Evolutionary conservation across 1,140 invertebrate genomes (phyloP), one percentile per base, ranked within the genome.

Genomic region (Probaryconus sp.): DNA sequence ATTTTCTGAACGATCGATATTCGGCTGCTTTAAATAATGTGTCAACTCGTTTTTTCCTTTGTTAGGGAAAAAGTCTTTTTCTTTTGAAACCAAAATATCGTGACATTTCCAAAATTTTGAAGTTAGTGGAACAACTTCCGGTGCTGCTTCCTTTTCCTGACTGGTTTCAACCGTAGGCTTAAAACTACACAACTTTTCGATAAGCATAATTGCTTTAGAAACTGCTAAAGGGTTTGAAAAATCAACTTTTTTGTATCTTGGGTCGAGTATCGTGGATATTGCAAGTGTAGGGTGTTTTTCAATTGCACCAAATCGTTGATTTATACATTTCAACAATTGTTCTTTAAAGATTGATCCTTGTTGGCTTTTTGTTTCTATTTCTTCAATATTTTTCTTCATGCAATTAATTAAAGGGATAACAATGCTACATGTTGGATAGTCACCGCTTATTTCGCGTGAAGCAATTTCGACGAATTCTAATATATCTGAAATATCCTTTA

Each of bases 1-100:
- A 63, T 87, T 79, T 48, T 83, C 80, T 26, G 78, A 72, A 0
- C 80, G 40, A 70, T 65, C 67, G 24, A 77, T 55, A 30, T 82
- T 76, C 43, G 67, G 72, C 21, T 61, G 21, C 2, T 14, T 31
- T n/a, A 74, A 18, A 58, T 63, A 63, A 5, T 47, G n/a, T n/a
- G n/a, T n/a, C n/a, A n/a, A n/a, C n/a, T n/a, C n/a, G n/a, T n/a
- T n/a, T n/a, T n/a, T n/a, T n/a, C n/a, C n/a, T n/a, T n/a, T n/a
- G n/a, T n/a, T n/a, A n/a, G n/a, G n/a, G n/a, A n/a, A n/a, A n/a
- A n/a, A n/a, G n/a, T n/a, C n/a, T n/a, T n/a, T n/a, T n/a, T n/a
- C n/a, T n/a, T n/a, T n/a, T n/a, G n/a, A n/a, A n/a, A n/a, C n/a
- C n/a, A n/a, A n/a, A n/a, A n/a, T n/a, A n/a, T n/a, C n/a, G n/a